Base-by-base conservation (phyloP, 1,140 invertebrate genomes). In the Papilio dardanus region DNA sequence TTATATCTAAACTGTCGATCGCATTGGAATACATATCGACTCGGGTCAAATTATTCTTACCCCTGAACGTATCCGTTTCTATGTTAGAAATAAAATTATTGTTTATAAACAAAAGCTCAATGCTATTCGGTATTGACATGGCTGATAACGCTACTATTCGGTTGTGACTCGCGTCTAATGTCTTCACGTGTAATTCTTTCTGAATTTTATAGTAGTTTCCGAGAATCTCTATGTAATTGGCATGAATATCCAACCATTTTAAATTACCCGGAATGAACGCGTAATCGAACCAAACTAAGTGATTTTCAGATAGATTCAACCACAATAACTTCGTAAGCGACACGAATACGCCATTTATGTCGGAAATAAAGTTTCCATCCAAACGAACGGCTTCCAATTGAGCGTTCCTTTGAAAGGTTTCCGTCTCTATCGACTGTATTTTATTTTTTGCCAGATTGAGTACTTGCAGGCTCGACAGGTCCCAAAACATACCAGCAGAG, bases 1-100 rank as follows among this genome's bases (percentile, higher is more conserved):
- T 96, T 81, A 97, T 93, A 74, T 97, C 96, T 93, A 98, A 95
- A 74, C 95, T 96, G 76, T 96, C 95, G 79, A 98, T 95, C 81
- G 96, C 95, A 92, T 98, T 98, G 37, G 96, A 96, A 88, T 97
- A 97, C 76, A 98, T 94, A 93, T 98, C 97, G 54, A 97, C 97
- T 37, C 97, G 94, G 16, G 96, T 96, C 66, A 98, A 93, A 90
- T 97, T 97, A 19, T 91, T 94, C 91, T 97, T 98, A 68, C 96
- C 95, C 80, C 96, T 92, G 88, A 98, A 98, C 10, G 97, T 97
- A 80, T 97, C 96, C 5, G 96, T 95, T 78, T 97, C 96, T 30
- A 98, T 95, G 33, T 90, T 95, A 4, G 94, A 94, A 80, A 98
- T 97, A 73, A 95, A 94, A 89, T 98, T 98, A 88, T 97, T 96